Evolutionary conservation across 1,140 invertebrate species (phyloP), one percentile per base, ranked within the genome.

Genomic region (Galendromus occidentalis): DNA sequence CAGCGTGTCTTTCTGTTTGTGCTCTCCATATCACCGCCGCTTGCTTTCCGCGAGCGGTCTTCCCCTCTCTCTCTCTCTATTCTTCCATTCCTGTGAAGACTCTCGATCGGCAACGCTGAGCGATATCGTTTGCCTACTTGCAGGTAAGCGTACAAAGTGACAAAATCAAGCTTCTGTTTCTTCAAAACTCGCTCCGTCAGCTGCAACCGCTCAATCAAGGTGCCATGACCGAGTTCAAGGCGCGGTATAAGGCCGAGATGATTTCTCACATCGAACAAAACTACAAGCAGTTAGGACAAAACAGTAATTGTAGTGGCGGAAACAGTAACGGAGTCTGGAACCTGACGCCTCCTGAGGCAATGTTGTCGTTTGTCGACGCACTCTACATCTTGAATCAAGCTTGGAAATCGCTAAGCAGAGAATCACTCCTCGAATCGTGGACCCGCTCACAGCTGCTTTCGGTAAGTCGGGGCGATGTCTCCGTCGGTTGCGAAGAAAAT

Each of bases 61-160:
- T 39, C 33, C 9, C 4, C 9, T 39, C 9, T 39, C 9, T 39
- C 4, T 39, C 33, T 39, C 33, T 4, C 9, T 39, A 9, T 39
- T 39, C 33, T 39, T 39, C 4, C 4, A 39, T 39, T 9, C 33
- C 4, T 4, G 33, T 39, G 33, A 39, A 39, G 4, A 9, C 4
- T 9, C 4, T 39, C 33, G 33, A 39, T n/a, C n/a, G n/a, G 14
- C 12, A 14, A 59, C n/a, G 25, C 2, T 18, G 14, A 25, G 14
- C 14, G 14, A 22, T 29, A 59, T 5, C 14, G 25, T 25, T 59
- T 59, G n/a, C 14, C 4, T 14, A 14, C 22, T 25, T 59, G 33
- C 51, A 59, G 51, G 51, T 59, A 25, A 59, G 51, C 51, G 51
- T 59, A 59, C 51, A 59, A 59, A 59, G 51, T 59, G 51, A 59